Conservation (phyloP, 2,888 invertebrate species). For the Orthonychiurus folsomi region DNA sequence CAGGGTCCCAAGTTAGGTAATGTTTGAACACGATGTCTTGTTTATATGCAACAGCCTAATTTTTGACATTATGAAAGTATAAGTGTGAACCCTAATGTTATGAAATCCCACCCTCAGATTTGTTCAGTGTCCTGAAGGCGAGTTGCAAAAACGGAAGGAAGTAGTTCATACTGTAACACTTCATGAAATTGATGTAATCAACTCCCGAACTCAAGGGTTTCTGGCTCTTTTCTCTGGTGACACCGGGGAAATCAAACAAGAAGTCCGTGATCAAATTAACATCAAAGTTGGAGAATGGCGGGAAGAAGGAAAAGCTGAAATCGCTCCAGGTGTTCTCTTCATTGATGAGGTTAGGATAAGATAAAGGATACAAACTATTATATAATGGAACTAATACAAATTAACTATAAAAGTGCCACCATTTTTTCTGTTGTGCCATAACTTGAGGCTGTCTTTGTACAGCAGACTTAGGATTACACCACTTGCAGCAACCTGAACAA, state of each 20-base stretch:
- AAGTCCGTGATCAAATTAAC: slow-evolving; percentile 96
- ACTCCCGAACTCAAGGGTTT: slow-evolving; percentile 95
- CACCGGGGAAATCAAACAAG: slow-evolving; percentile 96
- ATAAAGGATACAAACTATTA: too few relatives aligned
- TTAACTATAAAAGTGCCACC: too few relatives aligned
- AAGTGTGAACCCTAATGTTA: slow-evolving; percentile 7
- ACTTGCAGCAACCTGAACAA: too few relatives aligned
- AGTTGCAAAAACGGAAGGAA: slow-evolving; percentile 94
- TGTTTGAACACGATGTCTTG: slow-evolving; percentile 23
- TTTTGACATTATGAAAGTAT: background rate
- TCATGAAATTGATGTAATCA: slow-evolving; percentile 99
- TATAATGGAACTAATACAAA: too few relatives aligned
- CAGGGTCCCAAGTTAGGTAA: slow-evolving; percentile 56
- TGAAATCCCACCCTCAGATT: slow-evolving; percentile 62
- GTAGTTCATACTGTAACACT: slow-evolving; percentile 93
- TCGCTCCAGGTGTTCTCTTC: slow-evolving; percentile 94
- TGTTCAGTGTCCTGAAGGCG: slow-evolving; percentile 97
- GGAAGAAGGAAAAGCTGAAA: slow-evolving; percentile 98
- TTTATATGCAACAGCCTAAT: background rate
- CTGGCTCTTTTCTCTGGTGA: slow-evolving; percentile 96
- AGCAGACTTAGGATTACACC: too few relatives aligned
- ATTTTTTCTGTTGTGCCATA: too few relatives aligned
- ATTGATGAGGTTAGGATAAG: slow-evolving; percentile 92
- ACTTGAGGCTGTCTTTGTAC: too few relatives aligned
- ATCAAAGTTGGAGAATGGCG: slow-evolving; percentile 96